These are phyloP conservation scores for Morphnarchus princeps DNA, from an alignment of 2,113 vertebrate genomes.

Conservation along the genomic window DNA sequence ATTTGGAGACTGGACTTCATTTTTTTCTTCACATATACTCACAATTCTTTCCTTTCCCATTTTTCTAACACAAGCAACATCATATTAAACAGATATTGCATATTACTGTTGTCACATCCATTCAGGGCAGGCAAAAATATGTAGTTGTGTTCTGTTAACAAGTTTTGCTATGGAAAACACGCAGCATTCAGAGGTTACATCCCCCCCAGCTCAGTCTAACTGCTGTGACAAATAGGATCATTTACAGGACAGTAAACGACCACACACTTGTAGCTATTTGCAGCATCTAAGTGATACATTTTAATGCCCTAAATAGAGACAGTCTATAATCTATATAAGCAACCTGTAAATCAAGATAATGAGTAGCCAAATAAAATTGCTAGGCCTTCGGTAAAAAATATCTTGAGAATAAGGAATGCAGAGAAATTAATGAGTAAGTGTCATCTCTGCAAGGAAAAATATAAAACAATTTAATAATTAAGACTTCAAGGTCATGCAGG, in stretches of 20 bases:
- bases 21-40: background rate
- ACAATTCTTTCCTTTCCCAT: background rate
- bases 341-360: constrained; percentile 40
- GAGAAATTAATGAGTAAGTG: constrained; percentile 38
- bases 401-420: background rate
- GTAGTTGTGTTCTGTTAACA: background rate
- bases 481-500: constrained; percentile 13
- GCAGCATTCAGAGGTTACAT: background rate
- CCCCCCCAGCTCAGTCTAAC: background rate
- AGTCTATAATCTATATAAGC: constrained; percentile 4
- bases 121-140: background rate
- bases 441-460: background rate
- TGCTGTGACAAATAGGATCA: background rate
- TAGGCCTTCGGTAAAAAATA: constrained; percentile 20
- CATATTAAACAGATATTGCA: background rate
- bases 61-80: background rate
- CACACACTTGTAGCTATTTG: background rate
- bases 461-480: constrained; percentile 55
- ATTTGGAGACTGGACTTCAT: background rate
- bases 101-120: background rate
- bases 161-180: background rate
- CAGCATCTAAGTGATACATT: constrained; percentile 16
- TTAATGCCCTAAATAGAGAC: constrained; percentile 4
- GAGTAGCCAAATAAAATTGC: background rate
- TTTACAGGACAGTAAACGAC: constrained; percentile 12